Percentiles rank a stretch among this genome's conserved stretches.
Conservation (phyloP, 2,888 invertebrate genomes). For the Machimus atricapillus region DNA sequence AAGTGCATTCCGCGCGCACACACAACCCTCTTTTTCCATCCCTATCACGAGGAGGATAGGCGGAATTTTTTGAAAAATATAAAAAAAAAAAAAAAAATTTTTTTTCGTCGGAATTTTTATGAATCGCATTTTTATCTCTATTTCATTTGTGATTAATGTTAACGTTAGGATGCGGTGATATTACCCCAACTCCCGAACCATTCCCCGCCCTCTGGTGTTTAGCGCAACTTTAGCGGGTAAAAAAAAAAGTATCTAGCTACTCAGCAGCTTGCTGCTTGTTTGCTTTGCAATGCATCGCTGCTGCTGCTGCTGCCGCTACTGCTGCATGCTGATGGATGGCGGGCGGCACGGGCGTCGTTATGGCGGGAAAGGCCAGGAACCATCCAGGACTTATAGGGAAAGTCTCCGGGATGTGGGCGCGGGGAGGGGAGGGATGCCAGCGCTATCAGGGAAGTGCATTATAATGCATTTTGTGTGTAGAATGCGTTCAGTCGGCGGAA, state of each 20-base stretch:
- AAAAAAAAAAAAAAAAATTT: not conserved
- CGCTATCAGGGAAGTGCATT: slow-evolving; percentile 40
- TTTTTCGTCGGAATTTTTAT: slow-evolving; percentile 39
- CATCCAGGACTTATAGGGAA: not conserved
- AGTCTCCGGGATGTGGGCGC: not conserved
- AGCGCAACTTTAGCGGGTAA: not conserved
- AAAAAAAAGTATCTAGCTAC: not conserved
- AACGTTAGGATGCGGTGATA: slow-evolving; percentile 21
- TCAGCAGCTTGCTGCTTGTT: slow-evolving; percentile 8
- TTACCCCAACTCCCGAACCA: not conserved
- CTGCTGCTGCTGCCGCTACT: not conserved
- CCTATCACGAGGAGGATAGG: no score
- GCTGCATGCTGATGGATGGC: not conserved
- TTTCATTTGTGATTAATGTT: slow-evolving; percentile 42
- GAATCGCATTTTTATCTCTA: slow-evolving; percentile 39
- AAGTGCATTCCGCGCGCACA: slow-evolving; percentile 24
- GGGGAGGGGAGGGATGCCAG: slow-evolving; percentile 7
- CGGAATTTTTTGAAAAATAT: not conserved
- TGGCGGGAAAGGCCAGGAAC: not conserved
- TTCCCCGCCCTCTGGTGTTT: not conserved
- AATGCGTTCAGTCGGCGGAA: slow-evolving; percentile 35
- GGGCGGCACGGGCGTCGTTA: not conserved
- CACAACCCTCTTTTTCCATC: not conserved
- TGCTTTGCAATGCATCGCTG: not conserved
- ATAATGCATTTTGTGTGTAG: slow-evolving; percentile 41